phyloP scores from a whole-genome alignment of 92 coral and sea anemone genomes.

The Zoanthus sociatus region DNA sequence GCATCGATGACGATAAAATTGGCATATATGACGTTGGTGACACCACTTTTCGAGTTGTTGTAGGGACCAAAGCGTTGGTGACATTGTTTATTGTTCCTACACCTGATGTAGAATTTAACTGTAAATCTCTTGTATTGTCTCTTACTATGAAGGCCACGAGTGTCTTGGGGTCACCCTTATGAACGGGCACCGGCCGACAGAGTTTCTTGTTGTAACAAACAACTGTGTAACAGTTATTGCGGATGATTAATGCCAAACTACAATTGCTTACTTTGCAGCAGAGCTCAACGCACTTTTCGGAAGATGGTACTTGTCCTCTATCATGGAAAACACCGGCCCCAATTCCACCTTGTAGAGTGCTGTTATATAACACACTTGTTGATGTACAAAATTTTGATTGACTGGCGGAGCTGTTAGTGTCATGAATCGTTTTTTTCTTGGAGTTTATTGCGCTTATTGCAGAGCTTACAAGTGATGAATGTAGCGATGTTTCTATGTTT shows the following conservation, averaged over 20 bases:
- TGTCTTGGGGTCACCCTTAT: slow-evolving; percentile 50
- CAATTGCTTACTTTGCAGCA: slow-evolving; percentile 79
- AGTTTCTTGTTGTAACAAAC: slow-evolving; percentile 78
- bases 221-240: slow-evolving; percentile 80
- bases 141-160: slow-evolving; percentile 64
- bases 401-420: not conserved
- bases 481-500: not conserved
- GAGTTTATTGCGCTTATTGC: not conserved
- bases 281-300: slow-evolving; percentile 63
- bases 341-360: slow-evolving; percentile 80
- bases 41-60: not conserved
- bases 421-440: not conserved
- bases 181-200: slow-evolving; percentile 72
- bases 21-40: not conserved
- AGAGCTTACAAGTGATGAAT: not conserved
- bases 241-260: slow-evolving; percentile 75
- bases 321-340: slow-evolving; percentile 82
- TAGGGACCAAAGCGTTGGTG: not conserved
- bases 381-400: slow-evolving; percentile 40
- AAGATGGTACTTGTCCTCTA: slow-evolving; percentile 64
- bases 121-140: not conserved
- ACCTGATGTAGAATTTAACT: not conserved
- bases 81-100: not conserved
- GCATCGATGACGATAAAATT: not conserved
- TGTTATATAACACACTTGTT: slow-evolving; percentile 51